These are phyloP conservation scores for Hydrozoanthus tunicans DNA, from an alignment of 64 coral and sea anemone genomes.

Conservation along the genomic window DNA sequence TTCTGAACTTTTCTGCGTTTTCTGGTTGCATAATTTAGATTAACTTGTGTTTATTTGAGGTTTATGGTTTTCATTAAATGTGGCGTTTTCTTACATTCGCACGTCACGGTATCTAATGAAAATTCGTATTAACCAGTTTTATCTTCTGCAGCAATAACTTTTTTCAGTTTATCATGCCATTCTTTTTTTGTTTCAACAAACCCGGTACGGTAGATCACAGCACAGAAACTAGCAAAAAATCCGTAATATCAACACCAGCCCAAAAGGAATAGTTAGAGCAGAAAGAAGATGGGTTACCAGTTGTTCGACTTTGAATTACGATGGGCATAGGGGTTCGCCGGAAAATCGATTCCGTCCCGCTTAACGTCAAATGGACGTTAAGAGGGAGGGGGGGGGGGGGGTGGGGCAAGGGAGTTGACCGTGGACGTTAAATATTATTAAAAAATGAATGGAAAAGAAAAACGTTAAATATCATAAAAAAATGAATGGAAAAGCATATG, in stretches of 20 bases:
- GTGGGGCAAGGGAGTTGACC: no score
- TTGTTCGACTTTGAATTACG: no score
- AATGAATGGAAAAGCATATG: no score
- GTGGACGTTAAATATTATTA: no score
- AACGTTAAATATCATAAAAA: no score
- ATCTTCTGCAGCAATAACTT: neutral
- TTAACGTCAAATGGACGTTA: no score
- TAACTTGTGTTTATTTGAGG: neutral
- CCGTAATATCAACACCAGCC: neutral
- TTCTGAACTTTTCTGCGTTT: neutral
- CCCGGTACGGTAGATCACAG: neutral
- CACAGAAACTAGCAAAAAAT: neutral
- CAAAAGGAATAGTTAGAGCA: no score
- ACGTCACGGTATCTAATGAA: neutral
- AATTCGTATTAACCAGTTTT: neutral
- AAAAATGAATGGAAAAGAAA: no score
- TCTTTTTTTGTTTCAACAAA: neutral
- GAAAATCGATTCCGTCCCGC: no score
- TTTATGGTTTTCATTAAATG: neutral
- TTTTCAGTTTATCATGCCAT: neutral
- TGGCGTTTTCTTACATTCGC: neutral
- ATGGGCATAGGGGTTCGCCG: no score
- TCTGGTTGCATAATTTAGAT: neutral
- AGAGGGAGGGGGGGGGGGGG: no score
- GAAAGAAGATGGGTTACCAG: no score